Base-by-base conservation (phyloP, 2,797 vertebrate species). In the Phoebastria nigripes region DNA sequence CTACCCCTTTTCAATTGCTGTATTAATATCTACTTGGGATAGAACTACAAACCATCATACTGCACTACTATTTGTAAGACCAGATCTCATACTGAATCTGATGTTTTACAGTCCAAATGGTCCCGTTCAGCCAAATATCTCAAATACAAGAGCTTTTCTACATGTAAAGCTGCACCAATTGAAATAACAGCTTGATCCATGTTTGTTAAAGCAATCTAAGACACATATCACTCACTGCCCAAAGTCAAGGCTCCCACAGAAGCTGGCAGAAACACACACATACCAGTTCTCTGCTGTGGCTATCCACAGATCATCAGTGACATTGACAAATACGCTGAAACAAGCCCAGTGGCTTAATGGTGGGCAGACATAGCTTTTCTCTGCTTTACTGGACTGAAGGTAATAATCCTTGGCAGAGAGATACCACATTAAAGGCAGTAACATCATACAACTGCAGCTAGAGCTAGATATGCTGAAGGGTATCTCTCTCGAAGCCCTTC, bases 211-310 rank as follows among this genome's bases (percentile, higher is more conserved):
- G 39, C 47, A 42, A 51, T 41, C 19, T 28, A 39, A 88, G 63
- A 9, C 26, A 24, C 8, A 0, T 3, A 24, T 20, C 25, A 24
- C 70, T 71, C 49, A 26, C 1, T 2, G 42, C 10, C 51, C 31
- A 25, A 59, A 87, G 67, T 31, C 85, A 46, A 1, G 7, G 33
- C 9, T 87, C 12, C 26, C 71, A 28, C 20, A 72, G 54, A 54
- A 79, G 59, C 26, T 65, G 28, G 47, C 33, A 82, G 74, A 72
- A 82, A 47, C 24, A 71, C 31, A 25, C 47, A 29, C 29, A 9
- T 2, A 42, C 4, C 46, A 41, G 39, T 39, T 51, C 41, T 59
- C 35, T 58, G 51, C n/a, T 56, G 39, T 47, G 77, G 35, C 39
- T 67, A 3, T 25, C n/a, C 90, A 26, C 35, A 33, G 5, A 17